Base-by-base conservation (phyloP, 2,888 invertebrate genomes). In the Caenorhabditis japonica region DNA sequence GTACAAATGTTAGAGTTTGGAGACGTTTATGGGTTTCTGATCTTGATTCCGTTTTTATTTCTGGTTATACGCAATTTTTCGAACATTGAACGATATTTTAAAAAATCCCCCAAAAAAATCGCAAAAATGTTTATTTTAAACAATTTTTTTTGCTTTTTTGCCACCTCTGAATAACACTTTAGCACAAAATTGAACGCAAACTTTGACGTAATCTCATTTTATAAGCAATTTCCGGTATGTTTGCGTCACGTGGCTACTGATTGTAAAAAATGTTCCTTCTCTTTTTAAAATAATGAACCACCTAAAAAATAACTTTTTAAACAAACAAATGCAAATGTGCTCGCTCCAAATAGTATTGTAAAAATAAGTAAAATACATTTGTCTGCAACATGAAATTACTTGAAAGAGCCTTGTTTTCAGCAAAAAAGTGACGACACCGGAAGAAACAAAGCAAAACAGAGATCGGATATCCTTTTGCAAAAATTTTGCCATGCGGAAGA, bases 371-470 rank as follows among this genome's bases (percentile, higher is more conserved):
- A 66, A 36, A 56, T 41, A 15, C 21, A 36, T 41, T 47, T 49
- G 66, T 39, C 66, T 66, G 56, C 66, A 66, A 56, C 66, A 56
- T 66, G 56, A 15, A 49, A 66, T 66, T 66, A 66, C 56, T 36
- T 47, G 25, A 33, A 51, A 46, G 44, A 30, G 15, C 10, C 21
- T 5, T 8, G 38, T 8, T 66, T 53, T 51, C 55, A 55, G 34
- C 41, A 49, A 3, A 7, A 64, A 64, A 64, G 55, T 17, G 30
- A 21, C 51, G 38, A 13, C 51, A 44, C 46, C 33, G 21, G 21
- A 21, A 13, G n/a, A 17, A 19, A 21, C 34, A 34, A 49, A 56
- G 39, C 56, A 64, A 56, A 56, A 62, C 55, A 55, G 47, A 44
- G 27, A 51, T 46, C 43, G 41, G 43, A 51, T 30, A 21, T 49